A percentile compares a stretch with the other conserved stretches of the same genome.
Evolutionary conservation across 2,113 vertebrate species (phyloP).

Genomic region (Danionella cerebrum): DNA sequence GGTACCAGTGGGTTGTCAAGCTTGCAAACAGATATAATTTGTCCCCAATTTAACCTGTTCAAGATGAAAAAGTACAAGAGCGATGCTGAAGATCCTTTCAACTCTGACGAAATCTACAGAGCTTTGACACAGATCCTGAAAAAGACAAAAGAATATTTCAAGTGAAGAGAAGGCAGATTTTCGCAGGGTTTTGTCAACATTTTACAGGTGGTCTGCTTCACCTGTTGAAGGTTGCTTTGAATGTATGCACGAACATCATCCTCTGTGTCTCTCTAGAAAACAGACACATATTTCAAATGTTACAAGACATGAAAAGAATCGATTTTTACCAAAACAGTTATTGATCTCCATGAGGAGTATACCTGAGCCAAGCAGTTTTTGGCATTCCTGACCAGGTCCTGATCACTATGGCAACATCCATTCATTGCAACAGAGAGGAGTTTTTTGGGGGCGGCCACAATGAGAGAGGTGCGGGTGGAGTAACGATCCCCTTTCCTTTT

Average conservation of each 20-base stretch:
- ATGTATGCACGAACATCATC: conserved; percentile 82
- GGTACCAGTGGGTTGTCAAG: neutral
- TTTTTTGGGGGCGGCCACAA: conserved; percentile 82
- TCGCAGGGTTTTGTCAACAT: conserved; percentile 62
- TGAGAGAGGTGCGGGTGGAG: conserved; percentile 85
- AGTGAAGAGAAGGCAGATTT: neutral
- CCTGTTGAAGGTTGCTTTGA: conserved; percentile 60
- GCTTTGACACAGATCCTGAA: neutral
- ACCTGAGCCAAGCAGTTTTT: conserved; percentile 82
- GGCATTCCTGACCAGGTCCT: conserved; percentile 75
- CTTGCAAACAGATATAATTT: neutral
- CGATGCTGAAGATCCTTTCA: conserved; percentile 75
- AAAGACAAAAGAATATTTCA: neutral
- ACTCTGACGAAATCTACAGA: conserved; percentile 51
- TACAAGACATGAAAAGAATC: neutral
- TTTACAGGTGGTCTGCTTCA: conserved; percentile 49
- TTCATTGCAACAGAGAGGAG: conserved; percentile 82
- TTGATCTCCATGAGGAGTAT: conserved; percentile 15
- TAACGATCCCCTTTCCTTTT: conserved; percentile 84
- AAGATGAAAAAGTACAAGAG: conserved; percentile 81
- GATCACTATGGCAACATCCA: conserved; percentile 78
- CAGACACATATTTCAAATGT: neutral
- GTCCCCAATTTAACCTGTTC: conserved; percentile 73
- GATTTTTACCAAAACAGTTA: neutral
- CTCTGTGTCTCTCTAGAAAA: conserved; percentile 79